These are phyloP conservation scores for Tipula unca DNA, from an alignment of 2,888 invertebrate genomes.

Conservation along the genomic window DNA sequence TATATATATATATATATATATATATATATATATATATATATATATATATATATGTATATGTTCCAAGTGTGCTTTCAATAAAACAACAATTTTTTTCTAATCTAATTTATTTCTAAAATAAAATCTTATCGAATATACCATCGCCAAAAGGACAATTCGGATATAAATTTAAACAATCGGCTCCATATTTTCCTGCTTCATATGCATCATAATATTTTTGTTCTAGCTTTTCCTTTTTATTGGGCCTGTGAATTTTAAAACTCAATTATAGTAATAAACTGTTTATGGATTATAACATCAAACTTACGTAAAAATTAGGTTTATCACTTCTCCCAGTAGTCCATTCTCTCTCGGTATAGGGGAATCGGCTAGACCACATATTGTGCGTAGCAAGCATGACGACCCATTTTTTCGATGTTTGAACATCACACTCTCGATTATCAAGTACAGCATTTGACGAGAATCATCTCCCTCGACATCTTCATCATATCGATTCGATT, in stretches of 20 bases:
- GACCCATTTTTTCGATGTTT: not conserved
- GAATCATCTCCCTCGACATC: not conserved
- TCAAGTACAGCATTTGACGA: not conserved
- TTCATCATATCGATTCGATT: not conserved
- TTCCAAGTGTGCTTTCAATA: too few species aligned
- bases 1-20: too few species aligned
- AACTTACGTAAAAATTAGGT: slow-evolving; percentile 15
- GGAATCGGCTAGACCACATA: not conserved
- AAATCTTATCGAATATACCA: slow-evolving; percentile 16
- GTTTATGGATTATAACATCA: not conserved
- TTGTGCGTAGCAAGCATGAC: not conserved
- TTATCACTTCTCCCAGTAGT: slow-evolving; percentile 3
- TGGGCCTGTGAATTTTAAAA: not conserved
- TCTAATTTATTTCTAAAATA: slow-evolving; percentile 8
- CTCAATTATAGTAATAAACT: not conserved
- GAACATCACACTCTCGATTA: not conserved
- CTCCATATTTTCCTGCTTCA: not conserved
- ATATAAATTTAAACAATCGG: slow-evolving; percentile 9
- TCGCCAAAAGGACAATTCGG: not conserved
- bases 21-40: too few species aligned
- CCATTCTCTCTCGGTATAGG: not conserved
- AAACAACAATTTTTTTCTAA: not conserved
- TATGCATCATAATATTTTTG: not conserved
- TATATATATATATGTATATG: too few species aligned
- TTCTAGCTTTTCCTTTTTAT: not conserved